These are phyloP conservation scores for Dolichopus griseipennis DNA, from an alignment of 2,888 invertebrate species.

Conservation along the genomic window DNA sequence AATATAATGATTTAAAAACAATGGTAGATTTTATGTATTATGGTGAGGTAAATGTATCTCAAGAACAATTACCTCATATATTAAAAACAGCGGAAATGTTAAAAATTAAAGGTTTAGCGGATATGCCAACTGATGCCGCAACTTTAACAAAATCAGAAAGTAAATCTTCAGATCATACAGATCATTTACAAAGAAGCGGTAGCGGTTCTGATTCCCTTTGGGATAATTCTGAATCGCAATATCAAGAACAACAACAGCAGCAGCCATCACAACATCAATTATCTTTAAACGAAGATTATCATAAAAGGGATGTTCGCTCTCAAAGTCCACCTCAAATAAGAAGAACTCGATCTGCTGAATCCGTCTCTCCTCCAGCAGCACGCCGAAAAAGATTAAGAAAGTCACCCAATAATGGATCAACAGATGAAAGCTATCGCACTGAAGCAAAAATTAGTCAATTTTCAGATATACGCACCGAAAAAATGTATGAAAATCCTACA, in stretches of 20 bases:
- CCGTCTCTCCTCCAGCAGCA: slow-evolving; percentile 59
- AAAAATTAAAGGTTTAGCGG: slow-evolving; percentile 81
- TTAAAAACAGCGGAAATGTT: slow-evolving; percentile 76
- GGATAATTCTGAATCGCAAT: slow-evolving; percentile 47
- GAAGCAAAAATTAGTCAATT: slow-evolving; percentile 25
- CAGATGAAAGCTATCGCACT: slow-evolving; percentile 32
- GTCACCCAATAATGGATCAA: slow-evolving; percentile 51
- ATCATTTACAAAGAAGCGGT: slow-evolving; percentile 44
- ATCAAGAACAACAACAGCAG: slow-evolving; percentile 49
- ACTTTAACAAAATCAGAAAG: slow-evolving; percentile 63
- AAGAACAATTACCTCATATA: slow-evolving; percentile 73
- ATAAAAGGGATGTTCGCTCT: slow-evolving; percentile 51
- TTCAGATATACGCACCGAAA: neutral
- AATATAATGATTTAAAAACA: slow-evolving; percentile 73
- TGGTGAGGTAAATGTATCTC: slow-evolving; percentile 85
- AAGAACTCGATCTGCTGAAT: slow-evolving; percentile 45
- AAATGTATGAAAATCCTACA: neutral
- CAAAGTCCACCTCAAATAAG: slow-evolving; percentile 52
- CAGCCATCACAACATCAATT: slow-evolving; percentile 53
- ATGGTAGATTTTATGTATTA: slow-evolving; percentile 91
- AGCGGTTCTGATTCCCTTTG: slow-evolving; percentile 47
- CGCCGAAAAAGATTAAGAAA: slow-evolving; percentile 53
- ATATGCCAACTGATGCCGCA: slow-evolving; percentile 72
- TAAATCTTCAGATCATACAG: slow-evolving; percentile 45
- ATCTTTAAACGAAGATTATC: slow-evolving; percentile 53